Percentiles rank a stretch among this genome's conserved stretches.
phyloP scores from a whole-genome alignment of 2,797 vertebrate species.

The Dendrocincla fuliginosa region DNA sequence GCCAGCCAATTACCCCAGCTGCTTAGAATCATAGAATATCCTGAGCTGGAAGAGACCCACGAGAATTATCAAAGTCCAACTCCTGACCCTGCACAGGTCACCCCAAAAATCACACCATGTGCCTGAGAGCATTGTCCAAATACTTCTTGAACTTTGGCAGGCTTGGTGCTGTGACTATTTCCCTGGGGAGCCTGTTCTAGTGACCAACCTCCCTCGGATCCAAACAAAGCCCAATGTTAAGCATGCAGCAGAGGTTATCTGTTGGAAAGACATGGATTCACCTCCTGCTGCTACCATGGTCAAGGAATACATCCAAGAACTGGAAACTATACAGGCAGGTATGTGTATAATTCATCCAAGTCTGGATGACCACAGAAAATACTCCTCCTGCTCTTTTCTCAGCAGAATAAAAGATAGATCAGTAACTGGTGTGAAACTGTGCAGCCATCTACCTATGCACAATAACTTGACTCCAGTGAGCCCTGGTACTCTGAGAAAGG shows the following conservation, averaged over 20 bases:
- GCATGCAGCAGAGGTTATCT: not conserved
- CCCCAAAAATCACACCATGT: rapidly evolving
- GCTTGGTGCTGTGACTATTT: not conserved
- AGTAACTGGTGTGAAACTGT: not conserved
- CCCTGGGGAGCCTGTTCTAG: not conserved
- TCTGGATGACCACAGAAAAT: not conserved
- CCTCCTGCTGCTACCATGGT: not conserved
- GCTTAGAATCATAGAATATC: not conserved
- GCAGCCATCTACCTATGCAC: not conserved
- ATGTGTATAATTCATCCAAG: not conserved
- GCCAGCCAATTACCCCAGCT: not conserved
- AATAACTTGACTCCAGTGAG: not conserved
- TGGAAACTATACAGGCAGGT: not conserved
- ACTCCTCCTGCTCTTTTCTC: not conserved
- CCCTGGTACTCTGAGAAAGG: not conserved
- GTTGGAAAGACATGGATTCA: not conserved
- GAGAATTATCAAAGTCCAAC: rapidly evolving
- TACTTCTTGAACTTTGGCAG: rapidly evolving
- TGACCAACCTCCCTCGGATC: not conserved
- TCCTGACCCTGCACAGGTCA: not conserved
- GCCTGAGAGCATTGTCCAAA: not conserved
- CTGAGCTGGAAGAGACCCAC: not conserved
- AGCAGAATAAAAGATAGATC: not conserved
- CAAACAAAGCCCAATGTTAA: not conserved
- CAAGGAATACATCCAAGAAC: not conserved